Base-by-base conservation (phyloP, 2,113 vertebrate species). In the Megatriorchis doriae region DNA sequence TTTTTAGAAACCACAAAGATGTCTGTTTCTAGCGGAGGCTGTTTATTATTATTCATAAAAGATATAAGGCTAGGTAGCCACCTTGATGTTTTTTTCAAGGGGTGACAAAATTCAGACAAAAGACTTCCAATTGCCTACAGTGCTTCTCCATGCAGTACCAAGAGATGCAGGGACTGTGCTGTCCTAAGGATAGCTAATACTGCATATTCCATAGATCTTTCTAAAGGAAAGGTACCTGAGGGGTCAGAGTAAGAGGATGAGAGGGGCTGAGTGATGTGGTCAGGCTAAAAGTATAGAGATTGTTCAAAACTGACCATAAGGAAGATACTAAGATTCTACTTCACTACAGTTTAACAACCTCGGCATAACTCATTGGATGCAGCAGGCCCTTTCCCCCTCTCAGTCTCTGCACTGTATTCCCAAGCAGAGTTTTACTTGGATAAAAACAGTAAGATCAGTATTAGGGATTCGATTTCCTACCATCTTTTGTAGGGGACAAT, bases 341-440 rank as follows among this genome's bases (percentile, higher is more conserved):
- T 96, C 77, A 90, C 72, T 83, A 47, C 56, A 93, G 47, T 95
- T 74, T 83, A 96, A 92, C 66, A 53, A 73, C n/a, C 70, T 96
- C 29, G 80, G 63, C 38, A 56, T 55, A 74, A 59, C 58, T 85
- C 25, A 34, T n/a, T 92, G 88, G 43, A 67, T 91, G 68, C 23
- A 91, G 85, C 70, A 55, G 36, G 34, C 25, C 36, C 59, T 90
- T 72, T 80, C 22, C 34, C 10, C 56, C 38, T 70, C 32, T 86
- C 17, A 48, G 42, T 66, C 34, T 70, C 34, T 77, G 27, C 17
- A 36, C 45, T 80, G 43, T 86, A 73, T 71, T 94, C 48, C 34
- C n/a, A 89, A 1, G 78, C 61, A 86, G 36, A 80, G 16, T 10
- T 77, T 91, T 78, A 71, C 42, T 52, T 91, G 55, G 21, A 52